phyloP scores from a whole-genome alignment of 2,797 vertebrate genomes.

The Hypotaenidia okinawae region DNA sequence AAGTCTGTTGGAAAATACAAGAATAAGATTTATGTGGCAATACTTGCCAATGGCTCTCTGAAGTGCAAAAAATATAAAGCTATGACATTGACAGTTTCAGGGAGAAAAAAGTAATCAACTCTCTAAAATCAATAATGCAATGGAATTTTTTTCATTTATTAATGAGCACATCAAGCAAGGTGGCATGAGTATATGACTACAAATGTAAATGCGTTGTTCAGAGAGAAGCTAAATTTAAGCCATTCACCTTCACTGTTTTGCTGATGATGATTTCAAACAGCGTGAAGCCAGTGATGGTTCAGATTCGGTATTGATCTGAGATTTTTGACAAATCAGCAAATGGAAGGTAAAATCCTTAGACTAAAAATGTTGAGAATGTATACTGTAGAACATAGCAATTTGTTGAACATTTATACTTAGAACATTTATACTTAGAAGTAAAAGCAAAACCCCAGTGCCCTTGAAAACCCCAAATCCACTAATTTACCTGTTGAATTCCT shows the following conservation, averaged over 20 bases:
- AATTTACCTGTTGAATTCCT: neutral
- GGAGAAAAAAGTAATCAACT: neutral
- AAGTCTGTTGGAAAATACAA: neutral
- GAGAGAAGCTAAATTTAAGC: neutral
- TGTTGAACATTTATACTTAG: neutral
- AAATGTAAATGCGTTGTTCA: neutral
- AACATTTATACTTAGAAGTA: neutral
- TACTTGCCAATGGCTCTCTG: neutral
- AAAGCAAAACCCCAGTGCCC: neutral
- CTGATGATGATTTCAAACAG: neutral
- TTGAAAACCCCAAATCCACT: neutral
- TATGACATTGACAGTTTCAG: neutral
- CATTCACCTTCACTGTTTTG: neutral
- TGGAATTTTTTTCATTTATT: neutral
- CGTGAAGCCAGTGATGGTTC: neutral
- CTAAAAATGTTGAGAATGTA: neutral
- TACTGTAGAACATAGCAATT: neutral
- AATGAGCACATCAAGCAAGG: slow-evolving; percentile 9
- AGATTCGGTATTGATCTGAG: neutral
- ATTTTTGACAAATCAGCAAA: neutral
- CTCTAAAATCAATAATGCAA: neutral
- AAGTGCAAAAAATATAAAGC: neutral
- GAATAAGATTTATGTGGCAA: neutral
- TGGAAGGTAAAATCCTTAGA: neutral
- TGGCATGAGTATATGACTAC: neutral